phyloP scores from a whole-genome alignment of 2,797 vertebrate genomes.

The Spea hammondii region DNA sequence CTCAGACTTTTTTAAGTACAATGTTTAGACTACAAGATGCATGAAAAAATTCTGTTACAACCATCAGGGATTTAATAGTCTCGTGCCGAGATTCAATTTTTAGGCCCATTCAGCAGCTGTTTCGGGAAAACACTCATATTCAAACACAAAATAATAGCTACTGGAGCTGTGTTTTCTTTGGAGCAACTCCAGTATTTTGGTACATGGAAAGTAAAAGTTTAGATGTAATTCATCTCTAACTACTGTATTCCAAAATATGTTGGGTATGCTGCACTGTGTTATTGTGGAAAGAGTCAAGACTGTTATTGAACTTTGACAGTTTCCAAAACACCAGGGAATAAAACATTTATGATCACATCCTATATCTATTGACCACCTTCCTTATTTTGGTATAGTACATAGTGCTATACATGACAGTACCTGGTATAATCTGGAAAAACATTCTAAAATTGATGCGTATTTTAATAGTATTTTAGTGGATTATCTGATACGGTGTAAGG shows the following conservation, averaged over 20 bases:
- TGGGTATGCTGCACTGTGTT: slow-evolving; percentile 44
- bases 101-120: slow-evolving; percentile 38
- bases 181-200: slow-evolving; percentile 45
- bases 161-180: slow-evolving; percentile 41
- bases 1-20: slow-evolving; percentile 20
- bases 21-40: slow-evolving; percentile 38
- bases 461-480: no score
- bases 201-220: slow-evolving; percentile 41
- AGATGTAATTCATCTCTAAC: slow-evolving; percentile 30
- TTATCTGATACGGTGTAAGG: no score
- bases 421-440: slow-evolving; percentile 17
- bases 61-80: slow-evolving; percentile 40
- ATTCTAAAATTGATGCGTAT: slow-evolving; percentile 22
- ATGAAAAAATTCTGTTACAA: slow-evolving; percentile 43
- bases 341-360: slow-evolving; percentile 36
- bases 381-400: slow-evolving; percentile 23
- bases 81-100: slow-evolving; percentile 31
- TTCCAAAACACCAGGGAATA: slow-evolving; percentile 43
- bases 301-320: slow-evolving; percentile 41
- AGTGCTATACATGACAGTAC: slow-evolving; percentile 34
- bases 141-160: slow-evolving; percentile 47
- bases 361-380: slow-evolving; percentile 27
- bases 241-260: slow-evolving; percentile 47
- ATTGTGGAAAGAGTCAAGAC: slow-evolving; percentile 40
- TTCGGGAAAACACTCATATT: slow-evolving; percentile 42